Evolutionary conservation across 37 sponge, comb jelly and placozoan species (phyloP).

Genomic region (Eunapius fragilis): DNA sequence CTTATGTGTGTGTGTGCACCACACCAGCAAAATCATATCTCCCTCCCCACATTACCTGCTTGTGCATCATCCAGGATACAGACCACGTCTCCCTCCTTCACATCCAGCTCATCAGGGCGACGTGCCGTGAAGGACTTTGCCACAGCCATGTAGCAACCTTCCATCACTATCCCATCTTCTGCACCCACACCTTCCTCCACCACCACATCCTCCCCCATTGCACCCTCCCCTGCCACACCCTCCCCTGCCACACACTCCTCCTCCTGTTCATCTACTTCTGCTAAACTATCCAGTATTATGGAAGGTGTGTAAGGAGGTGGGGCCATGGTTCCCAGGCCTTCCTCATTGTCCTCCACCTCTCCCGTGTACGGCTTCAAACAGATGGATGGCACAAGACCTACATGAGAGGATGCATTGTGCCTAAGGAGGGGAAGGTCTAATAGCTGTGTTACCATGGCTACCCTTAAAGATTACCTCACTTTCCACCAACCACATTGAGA

Average conservation of each 20-base stretch:
- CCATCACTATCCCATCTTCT: conserved; percentile 9
- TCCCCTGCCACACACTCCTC: background rate
- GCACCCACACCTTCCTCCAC: background rate
- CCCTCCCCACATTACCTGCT: conserved; percentile 3
- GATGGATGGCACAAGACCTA: background rate
- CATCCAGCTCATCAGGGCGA: conserved; percentile 40
- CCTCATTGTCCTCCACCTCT: background rate
- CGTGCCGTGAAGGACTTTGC: conserved; percentile 15
- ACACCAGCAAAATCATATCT: too few relatives aligned
- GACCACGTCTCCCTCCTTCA: conserved; percentile 51
- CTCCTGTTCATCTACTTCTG: background rate
- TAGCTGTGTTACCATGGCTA: background rate
- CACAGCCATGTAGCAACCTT: conserved; percentile 39
- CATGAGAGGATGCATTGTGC: background rate
- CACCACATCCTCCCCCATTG: background rate
- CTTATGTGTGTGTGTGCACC: background rate
- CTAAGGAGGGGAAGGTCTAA: background rate
- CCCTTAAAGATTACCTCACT: conserved; percentile 9
- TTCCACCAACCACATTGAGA: conserved; percentile 63
- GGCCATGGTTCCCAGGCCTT: background rate
- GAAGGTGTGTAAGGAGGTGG: background rate
- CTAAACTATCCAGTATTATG: background rate
- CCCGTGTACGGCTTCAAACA: background rate
- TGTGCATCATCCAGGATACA: conserved; percentile 57
- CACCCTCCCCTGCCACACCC: background rate